A percentile compares a stretch with the other conserved stretches of the same genome.
These are phyloP conservation scores for Enteromius unitaeniatus DNA, from an alignment of 2,797 vertebrate genomes.

Conservation along the genomic window DNA sequence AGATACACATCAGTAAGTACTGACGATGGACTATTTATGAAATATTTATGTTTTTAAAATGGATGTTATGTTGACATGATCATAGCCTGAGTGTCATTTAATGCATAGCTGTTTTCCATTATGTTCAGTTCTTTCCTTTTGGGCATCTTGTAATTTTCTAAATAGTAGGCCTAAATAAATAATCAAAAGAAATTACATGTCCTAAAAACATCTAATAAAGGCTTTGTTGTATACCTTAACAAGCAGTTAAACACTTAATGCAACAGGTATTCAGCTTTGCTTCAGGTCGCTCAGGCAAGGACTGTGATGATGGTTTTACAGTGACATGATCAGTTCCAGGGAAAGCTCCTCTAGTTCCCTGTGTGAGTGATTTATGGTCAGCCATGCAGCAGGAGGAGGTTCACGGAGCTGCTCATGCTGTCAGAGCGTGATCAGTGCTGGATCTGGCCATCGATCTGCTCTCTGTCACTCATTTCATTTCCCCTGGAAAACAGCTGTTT, in stretches of 20 bases:
- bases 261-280: neutral
- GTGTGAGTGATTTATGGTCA: neutral
- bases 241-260: neutral
- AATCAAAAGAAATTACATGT: neutral
- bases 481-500: neutral
- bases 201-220: neutral
- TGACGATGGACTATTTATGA: neutral
- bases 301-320: neutral
- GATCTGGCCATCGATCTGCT: neutral
- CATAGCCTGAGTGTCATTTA: neutral
- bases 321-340: neutral
- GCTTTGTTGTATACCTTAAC: neutral
- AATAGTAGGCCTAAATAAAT: neutral
- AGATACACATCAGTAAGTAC: neutral
- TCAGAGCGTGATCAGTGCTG: neutral
- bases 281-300: neutral
- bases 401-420: neutral
- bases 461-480: neutral
- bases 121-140: neutral
- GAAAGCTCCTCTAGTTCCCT: neutral
- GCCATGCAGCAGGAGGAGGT: neutral
- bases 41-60: neutral
- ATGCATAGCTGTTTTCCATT: neutral
- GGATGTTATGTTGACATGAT: no score
- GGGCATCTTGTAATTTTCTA: neutral